Evolutionary conservation across 2,113 vertebrate genomes (phyloP).

Genomic region (Antechinus flavipes): DNA sequence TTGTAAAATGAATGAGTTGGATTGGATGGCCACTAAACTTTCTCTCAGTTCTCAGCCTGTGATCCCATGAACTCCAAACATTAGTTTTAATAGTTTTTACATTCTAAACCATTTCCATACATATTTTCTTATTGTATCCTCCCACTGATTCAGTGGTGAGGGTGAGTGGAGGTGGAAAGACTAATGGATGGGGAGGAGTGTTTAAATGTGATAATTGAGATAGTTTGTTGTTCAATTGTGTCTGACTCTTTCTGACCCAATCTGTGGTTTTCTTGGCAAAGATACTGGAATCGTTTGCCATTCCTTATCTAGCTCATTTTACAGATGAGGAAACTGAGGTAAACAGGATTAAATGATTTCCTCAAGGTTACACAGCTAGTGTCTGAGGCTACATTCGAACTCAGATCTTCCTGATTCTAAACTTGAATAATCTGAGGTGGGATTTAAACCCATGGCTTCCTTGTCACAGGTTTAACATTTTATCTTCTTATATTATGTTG

Average conservation of each 20-base stretch:
- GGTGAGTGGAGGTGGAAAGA: background rate
- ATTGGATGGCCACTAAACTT: background rate
- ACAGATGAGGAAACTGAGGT: background rate
- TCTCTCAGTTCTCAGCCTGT: background rate
- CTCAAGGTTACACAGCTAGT: background rate
- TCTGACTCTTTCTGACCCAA: background rate
- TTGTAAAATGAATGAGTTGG: background rate
- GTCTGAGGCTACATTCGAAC: background rate
- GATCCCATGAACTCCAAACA: background rate
- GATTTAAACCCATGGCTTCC: background rate
- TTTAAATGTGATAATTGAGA: background rate
- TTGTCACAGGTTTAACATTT: background rate
- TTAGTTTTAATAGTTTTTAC: constrained; percentile 4
- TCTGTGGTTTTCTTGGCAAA: background rate
- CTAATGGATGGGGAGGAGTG: background rate
- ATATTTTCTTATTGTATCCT: background rate
- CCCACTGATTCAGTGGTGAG: background rate
- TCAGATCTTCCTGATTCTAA: background rate
- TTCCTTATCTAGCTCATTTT: background rate
- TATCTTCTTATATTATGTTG: background rate
- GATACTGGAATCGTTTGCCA: background rate
- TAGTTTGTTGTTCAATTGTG: background rate
- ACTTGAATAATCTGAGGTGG: background rate
- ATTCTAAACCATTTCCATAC: constrained; percentile 27
- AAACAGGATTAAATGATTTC: background rate